Percentiles rank a stretch among this genome's conserved stretches.
Conservation (phyloP, 2,113 vertebrate genomes). For the Theristicus caerulescens region DNA sequence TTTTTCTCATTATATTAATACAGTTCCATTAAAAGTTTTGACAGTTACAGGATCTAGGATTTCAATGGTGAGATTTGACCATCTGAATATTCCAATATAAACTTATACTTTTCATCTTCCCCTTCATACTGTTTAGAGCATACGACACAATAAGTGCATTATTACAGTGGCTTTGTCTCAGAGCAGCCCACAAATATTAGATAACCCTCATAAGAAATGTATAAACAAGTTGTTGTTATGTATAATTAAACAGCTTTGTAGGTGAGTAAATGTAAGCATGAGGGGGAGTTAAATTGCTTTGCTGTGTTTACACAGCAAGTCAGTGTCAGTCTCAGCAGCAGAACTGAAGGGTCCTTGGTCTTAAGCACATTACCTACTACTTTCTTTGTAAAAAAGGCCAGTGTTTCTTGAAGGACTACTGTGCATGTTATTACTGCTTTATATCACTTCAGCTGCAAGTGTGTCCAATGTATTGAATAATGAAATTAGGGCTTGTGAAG, state of each 20-base stretch:
- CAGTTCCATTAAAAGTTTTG: neutral
- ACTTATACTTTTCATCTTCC: neutral
- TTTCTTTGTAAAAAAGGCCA: neutral
- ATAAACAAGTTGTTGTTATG: neutral
- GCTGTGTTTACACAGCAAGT: neutral
- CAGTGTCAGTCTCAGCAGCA: neutral
- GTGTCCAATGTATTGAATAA: neutral
- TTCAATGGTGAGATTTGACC: neutral
- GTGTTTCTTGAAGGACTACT: neutral
- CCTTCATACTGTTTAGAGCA: neutral
- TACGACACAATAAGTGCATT: neutral
- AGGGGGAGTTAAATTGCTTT: neutral
- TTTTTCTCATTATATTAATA: neutral
- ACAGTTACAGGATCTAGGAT: neutral
- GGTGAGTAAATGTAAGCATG: neutral
- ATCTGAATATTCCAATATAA: neutral
- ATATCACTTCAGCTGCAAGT: neutral
- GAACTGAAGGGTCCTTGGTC: neutral
- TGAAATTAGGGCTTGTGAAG: constrained; percentile 30
- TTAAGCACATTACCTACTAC: neutral
- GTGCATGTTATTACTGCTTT: neutral
- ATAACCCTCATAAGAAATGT: neutral
- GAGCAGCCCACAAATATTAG: neutral
- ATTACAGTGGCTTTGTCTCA: neutral
- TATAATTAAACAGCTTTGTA: neutral